Evolutionary conservation across 1,140 invertebrate genomes (phyloP).

Genomic region (Tetragnatha versicolor): DNA sequence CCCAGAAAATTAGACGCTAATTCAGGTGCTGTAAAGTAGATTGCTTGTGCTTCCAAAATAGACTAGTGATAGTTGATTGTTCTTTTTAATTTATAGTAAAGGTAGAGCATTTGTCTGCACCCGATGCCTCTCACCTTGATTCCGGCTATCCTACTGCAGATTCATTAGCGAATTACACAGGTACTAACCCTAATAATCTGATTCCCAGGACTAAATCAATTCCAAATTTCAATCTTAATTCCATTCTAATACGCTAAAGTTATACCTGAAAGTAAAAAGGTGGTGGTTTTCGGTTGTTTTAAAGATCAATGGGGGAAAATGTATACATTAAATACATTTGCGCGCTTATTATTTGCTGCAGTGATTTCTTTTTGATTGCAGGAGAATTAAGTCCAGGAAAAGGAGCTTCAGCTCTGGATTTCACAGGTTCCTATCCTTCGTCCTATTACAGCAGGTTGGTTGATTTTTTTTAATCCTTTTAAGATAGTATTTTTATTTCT

Average conservation of each 20-base stretch:
- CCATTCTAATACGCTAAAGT: too few relatives aligned
- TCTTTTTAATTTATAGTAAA: constrained; percentile 33
- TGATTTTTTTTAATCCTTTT: constrained; percentile 13
- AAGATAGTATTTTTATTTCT: too few relatives aligned
- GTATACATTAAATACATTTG: too few relatives aligned
- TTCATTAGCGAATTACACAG: constrained; percentile 50
- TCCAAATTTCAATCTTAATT: too few relatives aligned
- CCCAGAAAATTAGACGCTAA: not conserved
- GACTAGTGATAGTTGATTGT: not conserved
- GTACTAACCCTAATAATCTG: too few relatives aligned
- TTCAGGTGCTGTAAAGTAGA: not conserved
- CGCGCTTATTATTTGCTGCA: too few relatives aligned
- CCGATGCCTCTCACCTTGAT: constrained; percentile 44
- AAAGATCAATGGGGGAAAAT: too few relatives aligned
- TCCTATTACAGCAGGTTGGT: constrained; percentile 52
- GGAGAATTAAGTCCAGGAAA: constrained; percentile 52
- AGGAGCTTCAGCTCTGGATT: constrained; percentile 47
- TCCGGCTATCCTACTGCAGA: constrained; percentile 49
- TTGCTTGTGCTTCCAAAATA: not conserved
- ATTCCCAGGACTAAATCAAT: too few relatives aligned
- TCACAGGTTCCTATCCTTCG: constrained; percentile 53
- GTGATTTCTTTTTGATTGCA: constrained; percentile 11
- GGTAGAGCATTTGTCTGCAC: constrained; percentile 45
- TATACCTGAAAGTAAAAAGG: too few relatives aligned
- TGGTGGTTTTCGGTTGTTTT: too few relatives aligned